Conservation (phyloP, 2,797 vertebrate genomes). For the Podarcis lilfordi region DNA sequence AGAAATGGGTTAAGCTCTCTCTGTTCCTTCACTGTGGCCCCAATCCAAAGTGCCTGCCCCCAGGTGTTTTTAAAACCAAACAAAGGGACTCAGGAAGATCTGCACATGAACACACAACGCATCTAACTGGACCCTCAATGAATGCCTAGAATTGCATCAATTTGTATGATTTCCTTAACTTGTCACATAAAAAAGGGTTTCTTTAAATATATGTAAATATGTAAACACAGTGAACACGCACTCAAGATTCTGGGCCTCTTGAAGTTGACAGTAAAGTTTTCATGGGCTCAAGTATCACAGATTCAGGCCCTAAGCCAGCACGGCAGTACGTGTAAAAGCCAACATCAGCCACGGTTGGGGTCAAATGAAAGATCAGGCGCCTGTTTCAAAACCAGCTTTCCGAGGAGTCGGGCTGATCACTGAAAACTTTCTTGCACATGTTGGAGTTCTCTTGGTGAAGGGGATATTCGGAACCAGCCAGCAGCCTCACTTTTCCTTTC, state of each 20-base stretch:
- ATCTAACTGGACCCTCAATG: constrained; percentile 5
- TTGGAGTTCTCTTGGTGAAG: constrained; percentile 97
- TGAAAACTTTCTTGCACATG: constrained; percentile 92
- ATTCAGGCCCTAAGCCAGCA: constrained; percentile 57
- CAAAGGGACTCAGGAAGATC: background rate
- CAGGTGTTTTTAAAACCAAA: background rate
- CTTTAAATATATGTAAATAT: constrained; percentile 91
- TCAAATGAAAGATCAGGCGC: constrained; percentile 16
- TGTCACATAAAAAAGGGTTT: constrained; percentile 75
- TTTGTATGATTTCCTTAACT: constrained; percentile 22
- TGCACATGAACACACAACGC: constrained; percentile 25
- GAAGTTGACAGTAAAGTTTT: constrained; percentile 63
- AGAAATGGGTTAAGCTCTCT: background rate
- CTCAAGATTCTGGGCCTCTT: constrained; percentile 54
- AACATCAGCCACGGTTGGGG: constrained; percentile 32
- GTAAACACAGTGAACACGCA: constrained; percentile 89
- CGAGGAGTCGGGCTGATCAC: constrained; percentile 69
- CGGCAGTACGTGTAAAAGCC: constrained; percentile 32
- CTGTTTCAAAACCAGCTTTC: constrained; percentile 77
- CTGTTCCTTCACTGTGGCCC: background rate
- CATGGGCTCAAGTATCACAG: constrained; percentile 34
- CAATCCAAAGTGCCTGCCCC: background rate
- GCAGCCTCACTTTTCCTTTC: constrained; percentile 75
- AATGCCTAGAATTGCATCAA: constrained; percentile 41
- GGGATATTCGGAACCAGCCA: constrained; percentile 91